Conservation (phyloP, 2,888 invertebrate species). For the Zygogramma bicolorata region DNA sequence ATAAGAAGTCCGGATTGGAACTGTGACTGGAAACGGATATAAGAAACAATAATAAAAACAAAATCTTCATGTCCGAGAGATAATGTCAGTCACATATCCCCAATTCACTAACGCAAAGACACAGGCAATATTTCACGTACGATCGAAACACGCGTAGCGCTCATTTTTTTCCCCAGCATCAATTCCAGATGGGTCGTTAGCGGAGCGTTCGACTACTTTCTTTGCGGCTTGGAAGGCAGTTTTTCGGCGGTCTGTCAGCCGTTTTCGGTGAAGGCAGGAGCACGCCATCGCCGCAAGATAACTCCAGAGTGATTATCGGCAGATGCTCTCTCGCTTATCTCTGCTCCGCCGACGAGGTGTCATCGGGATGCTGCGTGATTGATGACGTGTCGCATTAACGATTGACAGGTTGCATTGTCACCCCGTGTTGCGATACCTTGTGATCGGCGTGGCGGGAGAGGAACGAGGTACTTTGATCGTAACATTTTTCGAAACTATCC, state of each 20-base stretch:
- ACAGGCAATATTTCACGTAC: slow-evolving; percentile 52
- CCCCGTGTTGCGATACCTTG: slow-evolving; percentile 34
- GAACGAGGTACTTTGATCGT: too few species aligned
- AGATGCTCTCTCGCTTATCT: slow-evolving; percentile 56
- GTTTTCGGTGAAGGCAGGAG: slow-evolving; percentile 39
- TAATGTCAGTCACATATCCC: slow-evolving; percentile 42
- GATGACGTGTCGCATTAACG: slow-evolving; percentile 64
- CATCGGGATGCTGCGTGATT: slow-evolving; percentile 61
- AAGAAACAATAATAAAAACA: not conserved
- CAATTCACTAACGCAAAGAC: slow-evolving; percentile 39
- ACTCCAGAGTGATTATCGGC: slow-evolving; percentile 64
- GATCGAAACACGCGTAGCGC: slow-evolving; percentile 50
- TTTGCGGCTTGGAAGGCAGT: slow-evolving; percentile 53
- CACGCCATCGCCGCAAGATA: slow-evolving; percentile 56
- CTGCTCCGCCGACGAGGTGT: slow-evolving; percentile 58
- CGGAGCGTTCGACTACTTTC: slow-evolving; percentile 31
- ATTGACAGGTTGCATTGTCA: slow-evolving; percentile 65
- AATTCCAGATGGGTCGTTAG: slow-evolving; percentile 53
- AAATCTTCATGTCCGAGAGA: too few species aligned
- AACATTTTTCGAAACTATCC: too few species aligned
- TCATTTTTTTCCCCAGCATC: slow-evolving; percentile 50
- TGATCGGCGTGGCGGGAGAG: not conserved
- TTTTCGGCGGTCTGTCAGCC: slow-evolving; percentile 59
- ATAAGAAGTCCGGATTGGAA: too few species aligned
- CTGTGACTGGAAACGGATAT: too few species aligned